Evolutionary conservation across 2,888 invertebrate genomes (phyloP).

Genomic region (Drosophila histrio): DNA sequence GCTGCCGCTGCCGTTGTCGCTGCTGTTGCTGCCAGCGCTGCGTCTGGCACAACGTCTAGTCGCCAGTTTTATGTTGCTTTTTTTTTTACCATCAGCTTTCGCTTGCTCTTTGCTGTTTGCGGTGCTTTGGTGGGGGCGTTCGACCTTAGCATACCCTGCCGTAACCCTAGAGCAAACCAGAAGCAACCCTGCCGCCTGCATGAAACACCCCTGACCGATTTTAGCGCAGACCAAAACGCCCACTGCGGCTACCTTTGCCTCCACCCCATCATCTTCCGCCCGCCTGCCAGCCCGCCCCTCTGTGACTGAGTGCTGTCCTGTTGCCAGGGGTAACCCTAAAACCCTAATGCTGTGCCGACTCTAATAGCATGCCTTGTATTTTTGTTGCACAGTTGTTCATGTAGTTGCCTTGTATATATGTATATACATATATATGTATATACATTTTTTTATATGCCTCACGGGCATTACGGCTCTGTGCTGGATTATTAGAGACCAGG

Average conservation of each 20-base stretch:
- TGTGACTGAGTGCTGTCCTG: slow-evolving; percentile 3
- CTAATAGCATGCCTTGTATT: slow-evolving; percentile 26
- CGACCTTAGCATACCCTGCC: slow-evolving; percentile 39
- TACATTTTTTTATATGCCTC: slow-evolving; percentile 43
- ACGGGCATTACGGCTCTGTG: slow-evolving; percentile 34
- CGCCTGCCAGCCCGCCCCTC: background rate
- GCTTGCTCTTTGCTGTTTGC: slow-evolving; percentile 42
- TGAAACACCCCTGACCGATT: slow-evolving; percentile 46
- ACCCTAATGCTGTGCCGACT: slow-evolving; percentile 50
- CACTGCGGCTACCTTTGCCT: slow-evolving; percentile 22
- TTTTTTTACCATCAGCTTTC: slow-evolving; percentile 25
- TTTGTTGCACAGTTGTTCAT: slow-evolving; percentile 30
- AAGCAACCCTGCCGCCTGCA: slow-evolving; percentile 24
- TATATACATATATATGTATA: slow-evolving; percentile 10
- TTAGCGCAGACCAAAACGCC: slow-evolving; percentile 39
- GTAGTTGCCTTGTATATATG: slow-evolving; percentile 19
- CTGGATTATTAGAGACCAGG: slow-evolving; percentile 14
- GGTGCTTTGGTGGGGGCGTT: slow-evolving; percentile 34
- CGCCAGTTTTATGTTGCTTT: slow-evolving; percentile 20
- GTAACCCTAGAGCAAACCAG: slow-evolving; percentile 33
- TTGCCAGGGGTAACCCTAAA: slow-evolving; percentile 53
- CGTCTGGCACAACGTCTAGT: slow-evolving; percentile 63
- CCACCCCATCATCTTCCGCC: background rate
- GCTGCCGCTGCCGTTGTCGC: slow-evolving; percentile 35
- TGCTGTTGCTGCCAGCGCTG: slow-evolving; percentile 6